Base-by-base conservation (phyloP, 2,113 vertebrate species). In the Microcebus griseorufus region DNA sequence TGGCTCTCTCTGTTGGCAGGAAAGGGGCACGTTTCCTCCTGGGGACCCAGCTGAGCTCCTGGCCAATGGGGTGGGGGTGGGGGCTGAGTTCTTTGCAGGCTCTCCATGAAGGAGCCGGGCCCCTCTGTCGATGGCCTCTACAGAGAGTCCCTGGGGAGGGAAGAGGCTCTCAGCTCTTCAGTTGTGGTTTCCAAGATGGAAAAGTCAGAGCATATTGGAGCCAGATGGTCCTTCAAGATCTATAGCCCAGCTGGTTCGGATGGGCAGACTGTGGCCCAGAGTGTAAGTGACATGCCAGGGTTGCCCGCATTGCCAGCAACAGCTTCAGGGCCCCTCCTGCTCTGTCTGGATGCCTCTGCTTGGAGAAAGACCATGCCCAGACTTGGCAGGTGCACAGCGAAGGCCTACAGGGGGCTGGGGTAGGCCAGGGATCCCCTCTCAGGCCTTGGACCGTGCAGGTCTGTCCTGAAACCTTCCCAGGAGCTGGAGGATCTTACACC, bases 381-480 rank as follows among this genome's bases (percentile, higher is more conserved):
- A 32, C 42, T 11, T 22, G 27, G 86, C 62, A n/a, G 39, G 34
- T 23, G 29, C 29, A 17, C 29, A 20, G 2, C 0, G 25, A 23
- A 42, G 81, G 45, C 55, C 76, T 25, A 9, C 22, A 45, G 39
- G 48, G 1, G 4, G 45, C 22, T 6, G 32, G 89, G 9, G 62
- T 9, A 9, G 37, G 17, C 90, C 39, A 34, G 42, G 12, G 48
- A 6, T 32, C 69, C 29, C 48, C 5, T 55, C 86, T 53, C 39
- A 14, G 45, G 45, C 6, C 16, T 9, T 34, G 72, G 14, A 1
- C 27, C 3, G 0, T 10, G 4, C 29, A 5, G 45, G 18, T 22
- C 34, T 20, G 45, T 48, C 73, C 29, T 60, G 60, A 27, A 83
- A 37, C 39, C 69, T 39, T 22, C 81, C 45, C 27, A 8, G 32